Conservation (phyloP, 2,797 vertebrate species). For the Danio aesculapii region DNA sequence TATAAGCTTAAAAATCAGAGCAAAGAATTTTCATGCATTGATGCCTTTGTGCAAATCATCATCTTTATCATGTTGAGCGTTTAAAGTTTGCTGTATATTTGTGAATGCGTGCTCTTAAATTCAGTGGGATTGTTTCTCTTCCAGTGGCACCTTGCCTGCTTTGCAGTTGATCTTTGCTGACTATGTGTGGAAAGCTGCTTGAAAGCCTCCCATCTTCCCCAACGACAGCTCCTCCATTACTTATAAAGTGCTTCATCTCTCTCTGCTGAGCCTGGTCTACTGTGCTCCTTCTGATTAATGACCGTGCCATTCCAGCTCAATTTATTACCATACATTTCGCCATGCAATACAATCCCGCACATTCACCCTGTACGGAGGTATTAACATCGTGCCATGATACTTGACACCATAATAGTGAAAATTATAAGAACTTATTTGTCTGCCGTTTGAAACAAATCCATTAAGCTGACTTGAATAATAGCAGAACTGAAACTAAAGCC, state of each 20-base stretch:
- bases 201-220: slow-evolving; percentile 47
- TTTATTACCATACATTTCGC: slow-evolving; percentile 55
- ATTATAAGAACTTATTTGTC: slow-evolving; percentile 48
- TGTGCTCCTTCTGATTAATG: slow-evolving; percentile 54
- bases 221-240: slow-evolving; percentile 52
- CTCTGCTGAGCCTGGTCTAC: slow-evolving; percentile 13
- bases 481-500: background rate
- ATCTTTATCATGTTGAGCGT: background rate
- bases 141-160: background rate
- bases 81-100: background rate
- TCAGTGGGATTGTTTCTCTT: slow-evolving; percentile 17
- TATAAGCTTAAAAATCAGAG: no score
- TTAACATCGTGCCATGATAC: slow-evolving; percentile 29
- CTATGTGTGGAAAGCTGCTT: slow-evolving; percentile 48
- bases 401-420: slow-evolving; percentile 43
- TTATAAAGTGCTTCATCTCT: slow-evolving; percentile 52
- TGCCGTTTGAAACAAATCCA: slow-evolving; percentile 42
- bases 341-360: slow-evolving; percentile 34
- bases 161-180: slow-evolving; percentile 49
- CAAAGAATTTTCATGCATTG: no score
- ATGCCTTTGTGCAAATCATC: background rate
- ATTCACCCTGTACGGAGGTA: slow-evolving; percentile 34
- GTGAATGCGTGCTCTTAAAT: background rate
- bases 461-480: slow-evolving; percentile 38
- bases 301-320: slow-evolving; percentile 31